Evolutionary conservation across 2,888 invertebrate genomes (phyloP).

Genomic region (Allolobophora icterica): DNA sequence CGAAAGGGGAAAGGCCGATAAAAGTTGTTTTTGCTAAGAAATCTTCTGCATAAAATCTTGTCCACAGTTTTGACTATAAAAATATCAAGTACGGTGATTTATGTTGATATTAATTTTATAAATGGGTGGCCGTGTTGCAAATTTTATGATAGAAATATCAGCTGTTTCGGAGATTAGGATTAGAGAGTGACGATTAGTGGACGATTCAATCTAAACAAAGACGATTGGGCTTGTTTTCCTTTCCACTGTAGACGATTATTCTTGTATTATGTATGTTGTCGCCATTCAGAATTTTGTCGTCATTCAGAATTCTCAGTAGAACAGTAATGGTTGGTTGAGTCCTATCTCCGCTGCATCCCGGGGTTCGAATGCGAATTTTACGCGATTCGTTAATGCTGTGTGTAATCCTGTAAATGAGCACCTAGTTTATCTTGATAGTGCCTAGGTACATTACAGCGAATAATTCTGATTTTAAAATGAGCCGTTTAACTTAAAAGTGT

Average conservation of each 20-base stretch:
- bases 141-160: not conserved
- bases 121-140: not conserved
- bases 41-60: not conserved
- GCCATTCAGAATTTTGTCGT: too few species aligned
- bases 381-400: too few species aligned
- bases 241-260: not conserved
- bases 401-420: too few species aligned
- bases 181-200: not conserved
- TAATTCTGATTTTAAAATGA: too few species aligned
- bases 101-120: not conserved
- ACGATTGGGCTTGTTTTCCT: not conserved
- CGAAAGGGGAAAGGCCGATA: constrained; percentile 3
- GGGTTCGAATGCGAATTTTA: too few species aligned
- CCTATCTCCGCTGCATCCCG: too few species aligned
- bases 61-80: not conserved
- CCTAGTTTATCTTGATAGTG: too few species aligned
- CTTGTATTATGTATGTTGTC: not conserved
- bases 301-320: too few species aligned
- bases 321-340: not conserved
- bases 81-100: not conserved
- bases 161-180: not conserved
- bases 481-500: too few species aligned
- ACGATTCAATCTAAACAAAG: not conserved
- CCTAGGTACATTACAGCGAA: too few species aligned
- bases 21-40: constrained; percentile 11